Percentiles rank a stretch among this genome's conserved stretches.
Conservation (phyloP, 2,113 vertebrate species). For the Gymnocephalus cernua region DNA sequence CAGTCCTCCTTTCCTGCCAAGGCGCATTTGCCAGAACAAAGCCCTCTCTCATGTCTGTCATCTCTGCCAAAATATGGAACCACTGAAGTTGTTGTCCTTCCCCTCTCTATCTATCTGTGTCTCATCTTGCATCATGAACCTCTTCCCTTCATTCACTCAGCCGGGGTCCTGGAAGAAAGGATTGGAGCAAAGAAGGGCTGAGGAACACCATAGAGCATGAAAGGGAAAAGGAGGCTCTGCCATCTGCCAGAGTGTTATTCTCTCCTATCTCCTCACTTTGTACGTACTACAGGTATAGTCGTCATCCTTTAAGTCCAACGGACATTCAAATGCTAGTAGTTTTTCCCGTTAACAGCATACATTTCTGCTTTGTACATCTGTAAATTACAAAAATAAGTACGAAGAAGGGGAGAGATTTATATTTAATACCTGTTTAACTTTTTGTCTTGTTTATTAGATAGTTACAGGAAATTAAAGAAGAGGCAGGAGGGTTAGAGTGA, state of each 20-base stretch:
- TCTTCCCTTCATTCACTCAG: slow-evolving; percentile 48
- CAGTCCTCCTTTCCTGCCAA: slow-evolving; percentile 57
- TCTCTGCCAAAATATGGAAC: slow-evolving; percentile 60
- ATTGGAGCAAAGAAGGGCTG: slow-evolving; percentile 23
- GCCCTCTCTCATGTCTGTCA: slow-evolving; percentile 47
- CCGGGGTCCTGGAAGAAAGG: slow-evolving; percentile 47
- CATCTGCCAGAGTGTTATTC: slow-evolving; percentile 52
- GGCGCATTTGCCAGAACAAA: slow-evolving; percentile 62
- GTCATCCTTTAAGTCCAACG: slow-evolving; percentile 1
- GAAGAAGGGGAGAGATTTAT: neutral
- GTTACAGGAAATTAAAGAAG: neutral
- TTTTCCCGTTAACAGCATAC: neutral
- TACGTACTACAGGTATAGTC: neutral
- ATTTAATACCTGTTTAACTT: neutral
- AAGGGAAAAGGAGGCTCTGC: slow-evolving; percentile 35
- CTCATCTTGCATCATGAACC: slow-evolving; percentile 61
- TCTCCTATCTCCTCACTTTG: slow-evolving; percentile 13
- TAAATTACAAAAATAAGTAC: neutral
- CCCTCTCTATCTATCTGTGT: slow-evolving; percentile 17
- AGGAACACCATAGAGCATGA: slow-evolving; percentile 48
- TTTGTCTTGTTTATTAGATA: neutral
- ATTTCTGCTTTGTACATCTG: neutral
- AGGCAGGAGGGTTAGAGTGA: too few relatives aligned
- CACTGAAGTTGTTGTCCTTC: slow-evolving; percentile 50
- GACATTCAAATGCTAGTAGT: neutral